Percentiles rank a stretch among this genome's conserved stretches.
Conservation (phyloP, 2,888 invertebrate species). For the Clivina fossor region DNA sequence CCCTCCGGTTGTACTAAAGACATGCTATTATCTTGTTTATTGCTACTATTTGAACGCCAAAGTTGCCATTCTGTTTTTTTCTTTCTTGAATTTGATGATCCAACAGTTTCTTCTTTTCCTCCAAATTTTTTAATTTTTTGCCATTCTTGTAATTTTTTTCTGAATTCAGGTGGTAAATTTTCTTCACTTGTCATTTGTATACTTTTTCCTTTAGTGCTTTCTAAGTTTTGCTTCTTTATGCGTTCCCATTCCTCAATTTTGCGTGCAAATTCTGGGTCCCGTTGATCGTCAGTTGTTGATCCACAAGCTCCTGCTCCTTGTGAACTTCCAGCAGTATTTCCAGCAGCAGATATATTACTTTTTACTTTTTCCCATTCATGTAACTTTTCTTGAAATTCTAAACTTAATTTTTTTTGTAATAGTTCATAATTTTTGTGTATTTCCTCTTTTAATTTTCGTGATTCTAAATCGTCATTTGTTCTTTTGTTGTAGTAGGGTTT, state of each 20-base stretch:
- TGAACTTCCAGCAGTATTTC: conserved; percentile 33
- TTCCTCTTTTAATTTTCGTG: conserved; percentile 59
- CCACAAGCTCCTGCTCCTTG: conserved; percentile 31
- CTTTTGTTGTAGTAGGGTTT: neutral
- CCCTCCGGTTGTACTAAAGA: conserved; percentile 57
- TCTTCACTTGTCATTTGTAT: conserved; percentile 60
- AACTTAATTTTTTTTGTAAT: conserved; percentile 70
- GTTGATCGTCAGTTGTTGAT: conserved; percentile 44
- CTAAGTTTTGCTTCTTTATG: conserved; percentile 45
- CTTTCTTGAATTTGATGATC: conserved; percentile 46
- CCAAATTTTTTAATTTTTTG: conserved; percentile 66
- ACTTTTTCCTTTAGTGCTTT: conserved; percentile 41
- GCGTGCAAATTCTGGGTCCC: conserved; percentile 52
- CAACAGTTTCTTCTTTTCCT: conserved; percentile 40
- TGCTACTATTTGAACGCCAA: conserved; percentile 57
- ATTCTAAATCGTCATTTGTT: conserved; percentile 33
- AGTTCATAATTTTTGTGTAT: conserved; percentile 71
- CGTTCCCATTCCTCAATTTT: conserved; percentile 59
- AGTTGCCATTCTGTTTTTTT: conserved; percentile 64
- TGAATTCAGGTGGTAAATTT: conserved; percentile 75
- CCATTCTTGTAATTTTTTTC: conserved; percentile 86
- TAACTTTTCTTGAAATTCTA: conserved; percentile 74
- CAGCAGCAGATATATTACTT: conserved; percentile 41
- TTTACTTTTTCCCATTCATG: conserved; percentile 56
- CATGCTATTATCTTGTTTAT: conserved; percentile 42